Percentiles rank a stretch among this genome's conserved stretches.
Conservation (phyloP, 2,113 vertebrate genomes). For the Phalacrocorax pelagicus region DNA sequence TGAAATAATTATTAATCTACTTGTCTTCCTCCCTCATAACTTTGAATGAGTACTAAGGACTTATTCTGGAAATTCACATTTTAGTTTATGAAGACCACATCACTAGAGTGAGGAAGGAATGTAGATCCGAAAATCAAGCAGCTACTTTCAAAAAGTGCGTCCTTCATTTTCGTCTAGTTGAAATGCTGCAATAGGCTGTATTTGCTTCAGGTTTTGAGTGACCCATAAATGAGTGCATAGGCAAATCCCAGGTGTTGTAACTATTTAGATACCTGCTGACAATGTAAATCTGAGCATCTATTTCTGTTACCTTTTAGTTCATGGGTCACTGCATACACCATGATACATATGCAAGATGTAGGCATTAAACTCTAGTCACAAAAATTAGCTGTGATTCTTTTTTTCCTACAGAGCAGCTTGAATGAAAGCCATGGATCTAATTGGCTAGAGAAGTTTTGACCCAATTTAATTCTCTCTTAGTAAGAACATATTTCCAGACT, state of each 20-base stretch:
- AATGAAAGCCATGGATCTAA: not conserved
- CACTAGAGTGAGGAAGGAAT: not conserved
- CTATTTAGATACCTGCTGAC: not conserved
- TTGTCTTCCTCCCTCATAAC: not conserved
- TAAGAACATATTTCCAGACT: not conserved
- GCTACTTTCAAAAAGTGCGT: not conserved
- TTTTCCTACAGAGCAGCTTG: not conserved
- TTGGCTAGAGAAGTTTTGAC: not conserved
- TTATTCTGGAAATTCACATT: not conserved
- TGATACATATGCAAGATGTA: not conserved
- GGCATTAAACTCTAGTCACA: not conserved
- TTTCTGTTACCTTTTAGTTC: not conserved
- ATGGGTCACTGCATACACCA: not conserved
- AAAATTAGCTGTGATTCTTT: not conserved
- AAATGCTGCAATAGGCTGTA: not conserved
- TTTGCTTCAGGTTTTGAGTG: not conserved
- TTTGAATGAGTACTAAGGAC: not conserved
- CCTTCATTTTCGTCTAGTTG: not conserved
- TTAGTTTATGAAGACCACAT: not conserved
- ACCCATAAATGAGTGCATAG: not conserved
- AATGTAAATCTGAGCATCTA: not conserved
- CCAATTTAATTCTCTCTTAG: not conserved
- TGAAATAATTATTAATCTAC: not conserved
- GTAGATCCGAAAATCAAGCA: not conserved
- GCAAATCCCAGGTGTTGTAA: not conserved